A percentile compares a stretch with the other conserved stretches of the same genome.
phyloP scores from a whole-genome alignment of 2,888 invertebrate species.

The Noctua fimbriata region DNA sequence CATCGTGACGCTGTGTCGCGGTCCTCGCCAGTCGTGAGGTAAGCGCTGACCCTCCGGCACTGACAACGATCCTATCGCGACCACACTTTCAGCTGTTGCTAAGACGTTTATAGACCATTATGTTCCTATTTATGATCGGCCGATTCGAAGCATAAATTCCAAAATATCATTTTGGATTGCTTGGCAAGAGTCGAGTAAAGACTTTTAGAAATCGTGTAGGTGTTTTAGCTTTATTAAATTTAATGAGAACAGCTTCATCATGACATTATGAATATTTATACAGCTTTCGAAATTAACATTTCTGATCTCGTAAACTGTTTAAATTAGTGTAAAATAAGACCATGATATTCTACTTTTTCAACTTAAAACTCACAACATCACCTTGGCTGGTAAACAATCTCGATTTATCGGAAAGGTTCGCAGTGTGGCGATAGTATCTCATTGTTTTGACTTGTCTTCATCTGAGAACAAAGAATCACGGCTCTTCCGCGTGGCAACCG shows the following conservation, averaged over 20 bases:
- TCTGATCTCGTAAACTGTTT: background rate
- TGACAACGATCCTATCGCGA: conserved; percentile 77
- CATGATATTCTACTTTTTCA: conserved; percentile 68
- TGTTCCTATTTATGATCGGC: conserved; percentile 75
- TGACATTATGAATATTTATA: conserved; percentile 3
- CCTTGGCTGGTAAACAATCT: conserved; percentile 71
- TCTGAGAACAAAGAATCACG: conserved; percentile 82
- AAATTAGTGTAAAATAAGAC: conserved; percentile 13
- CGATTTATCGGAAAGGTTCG: conserved; percentile 77
- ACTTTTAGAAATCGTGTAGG: conserved; percentile 16
- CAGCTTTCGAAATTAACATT: conserved; percentile 24
- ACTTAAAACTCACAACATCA: conserved; percentile 60
- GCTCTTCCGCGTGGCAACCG: conserved; percentile 85
- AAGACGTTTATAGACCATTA: conserved; percentile 81
- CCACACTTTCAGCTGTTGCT: conserved; percentile 76
- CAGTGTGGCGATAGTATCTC: conserved; percentile 80
- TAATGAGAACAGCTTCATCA: conserved; percentile 4
- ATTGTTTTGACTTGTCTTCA: conserved; percentile 82
- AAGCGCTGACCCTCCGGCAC: conserved; percentile 72
- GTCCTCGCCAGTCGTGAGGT: conserved; percentile 70
- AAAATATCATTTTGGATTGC: conserved; percentile 56
- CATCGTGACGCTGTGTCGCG: conserved; percentile 59
- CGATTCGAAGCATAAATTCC: conserved; percentile 71
- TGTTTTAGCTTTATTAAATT: conserved; percentile 10
- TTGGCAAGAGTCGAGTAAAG: conserved; percentile 13